Base-by-base conservation (phyloP, 2,797 vertebrate species). In the Coregonus suidteri region DNA sequence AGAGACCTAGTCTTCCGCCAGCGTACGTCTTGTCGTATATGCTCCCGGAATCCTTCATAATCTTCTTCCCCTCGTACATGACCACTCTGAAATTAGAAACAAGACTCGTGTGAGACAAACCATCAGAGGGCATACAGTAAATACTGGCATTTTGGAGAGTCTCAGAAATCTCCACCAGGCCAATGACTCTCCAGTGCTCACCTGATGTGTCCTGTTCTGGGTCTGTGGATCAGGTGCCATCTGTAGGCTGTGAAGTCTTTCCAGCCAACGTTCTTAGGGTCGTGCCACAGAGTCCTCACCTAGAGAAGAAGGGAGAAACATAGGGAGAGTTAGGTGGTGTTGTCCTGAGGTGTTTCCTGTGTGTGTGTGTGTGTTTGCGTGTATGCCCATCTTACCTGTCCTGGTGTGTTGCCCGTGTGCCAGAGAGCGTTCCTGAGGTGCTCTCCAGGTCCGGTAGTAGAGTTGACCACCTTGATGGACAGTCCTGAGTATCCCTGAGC, bases 231-330 rank as follows among this genome's bases (percentile, higher is more conserved):
- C 85, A 99, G 95, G 88, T 96, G 96, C 98, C 97, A 98, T 92
- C 98, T 98, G 94, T 99, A 99, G 74, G 98, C 98, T 25, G 98
- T 99, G 88, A 98, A 99, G 87, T 99, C 98, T 91, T 99, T 99
- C 98, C 98, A 99, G 81, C 98, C 98, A 80, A 96, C 93, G 74
- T 98, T 95, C 88, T 96, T 97, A 64, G 97, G 97, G 91, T 99
- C 98, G 20, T 99, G 98, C 98, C 98, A 99, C 81, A 99, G 85
- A 74, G 97, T 98, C 79, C 95, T 96, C 56, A 99, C 98, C 98
- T 99, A 75, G 84, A 74, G 4, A 6, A 77, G 66, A 37, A 4
- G 67, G 76, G 30, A 77, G 20, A 30, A 74, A 20, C 41, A 75
- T 52, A 14, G 56, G 31, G 9, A n/a, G 4, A 56, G 65, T 11